Conservation (phyloP, 2,888 invertebrate species). For the Opisthograptis luteolata region DNA sequence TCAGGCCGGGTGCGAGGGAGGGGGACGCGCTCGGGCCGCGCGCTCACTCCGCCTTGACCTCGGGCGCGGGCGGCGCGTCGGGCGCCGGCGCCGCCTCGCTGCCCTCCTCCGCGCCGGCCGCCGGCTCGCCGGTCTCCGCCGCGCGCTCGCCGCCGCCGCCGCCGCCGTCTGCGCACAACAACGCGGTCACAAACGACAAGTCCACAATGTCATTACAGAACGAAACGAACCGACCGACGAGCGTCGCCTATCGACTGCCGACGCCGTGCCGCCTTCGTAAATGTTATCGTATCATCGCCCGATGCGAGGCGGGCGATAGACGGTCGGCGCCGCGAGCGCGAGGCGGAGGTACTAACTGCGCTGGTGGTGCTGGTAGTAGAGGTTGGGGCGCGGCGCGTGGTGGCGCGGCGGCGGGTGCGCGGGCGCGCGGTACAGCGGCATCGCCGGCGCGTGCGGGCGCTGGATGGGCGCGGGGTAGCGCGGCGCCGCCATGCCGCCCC, state of each 20-base stretch:
- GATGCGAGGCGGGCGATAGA: conserved; percentile 17
- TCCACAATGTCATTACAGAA: neutral
- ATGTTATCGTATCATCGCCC: neutral
- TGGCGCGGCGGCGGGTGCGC: conserved; percentile 35
- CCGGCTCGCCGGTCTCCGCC: conserved; percentile 52
- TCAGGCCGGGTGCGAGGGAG: conserved; percentile 40
- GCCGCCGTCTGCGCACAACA: conserved; percentile 51
- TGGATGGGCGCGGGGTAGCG: conserved; percentile 84
- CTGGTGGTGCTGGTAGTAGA: conserved; percentile 78
- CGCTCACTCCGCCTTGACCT: conserved; percentile 64
- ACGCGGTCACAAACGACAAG: conserved; percentile 18
- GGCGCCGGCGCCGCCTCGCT: conserved; percentile 50
- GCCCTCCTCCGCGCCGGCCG: conserved; percentile 47
- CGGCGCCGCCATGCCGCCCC: conserved; percentile 52
- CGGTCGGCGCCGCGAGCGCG: conserved; percentile 13
- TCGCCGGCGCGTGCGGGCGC: conserved; percentile 76
- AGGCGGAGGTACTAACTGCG: conserved; percentile 67
- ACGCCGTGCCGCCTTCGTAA: neutral
- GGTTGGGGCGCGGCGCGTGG: conserved; percentile 60
- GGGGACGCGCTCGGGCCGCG: conserved; percentile 30
- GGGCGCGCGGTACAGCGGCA: conserved; percentile 59
- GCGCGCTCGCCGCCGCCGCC: conserved; percentile 58
- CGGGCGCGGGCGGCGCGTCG: conserved; percentile 57
- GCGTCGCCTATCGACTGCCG: conserved; percentile 5
- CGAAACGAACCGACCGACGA: conserved; percentile 1